These are phyloP conservation scores for Alitta virens DNA, from an alignment of 2,888 invertebrate genomes.

Conservation along the genomic window DNA sequence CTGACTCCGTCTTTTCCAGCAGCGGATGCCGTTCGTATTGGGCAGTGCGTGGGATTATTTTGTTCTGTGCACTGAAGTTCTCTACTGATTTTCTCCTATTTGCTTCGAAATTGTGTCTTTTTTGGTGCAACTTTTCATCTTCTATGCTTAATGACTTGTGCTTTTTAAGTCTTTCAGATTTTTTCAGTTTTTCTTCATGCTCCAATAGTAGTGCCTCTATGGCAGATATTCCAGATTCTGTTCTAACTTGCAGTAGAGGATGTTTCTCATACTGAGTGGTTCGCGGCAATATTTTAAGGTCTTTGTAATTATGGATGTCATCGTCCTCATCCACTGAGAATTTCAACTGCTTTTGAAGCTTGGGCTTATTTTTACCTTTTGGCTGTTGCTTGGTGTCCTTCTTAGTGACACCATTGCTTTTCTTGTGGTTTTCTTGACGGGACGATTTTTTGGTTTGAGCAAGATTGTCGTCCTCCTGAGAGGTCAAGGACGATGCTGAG, in stretches of 20 bases:
- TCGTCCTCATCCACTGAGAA: neutral
- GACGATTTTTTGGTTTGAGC: neutral
- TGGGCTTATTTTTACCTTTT: neutral
- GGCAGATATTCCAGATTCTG: conserved; percentile 13
- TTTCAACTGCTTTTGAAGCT: neutral
- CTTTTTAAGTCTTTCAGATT: neutral
- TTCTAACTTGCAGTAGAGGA: conserved; percentile 12
- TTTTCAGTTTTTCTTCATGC: neutral
- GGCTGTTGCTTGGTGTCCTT: neutral
- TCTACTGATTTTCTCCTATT: conserved; percentile 1
- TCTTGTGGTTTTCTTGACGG: too few relatives aligned
- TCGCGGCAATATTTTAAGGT: conserved; percentile 11
- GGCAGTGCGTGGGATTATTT: conserved; percentile 25
- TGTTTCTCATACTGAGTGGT: conserved; percentile 15
- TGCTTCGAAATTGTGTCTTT: neutral
- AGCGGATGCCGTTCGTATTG: conserved; percentile 25
- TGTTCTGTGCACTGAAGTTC: neutral
- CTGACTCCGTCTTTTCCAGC: conserved; percentile 24
- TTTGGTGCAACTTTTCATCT: neutral
- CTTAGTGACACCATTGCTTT: neutral
- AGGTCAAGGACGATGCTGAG: neutral
- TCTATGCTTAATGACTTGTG: neutral
- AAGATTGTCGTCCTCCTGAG: neutral
- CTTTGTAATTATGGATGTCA: neutral
- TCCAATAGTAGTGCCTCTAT: conserved; percentile 11